These are phyloP conservation scores for Zonotrichia albicollis DNA, from an alignment of 2,797 vertebrate species.

Conservation along the genomic window DNA sequence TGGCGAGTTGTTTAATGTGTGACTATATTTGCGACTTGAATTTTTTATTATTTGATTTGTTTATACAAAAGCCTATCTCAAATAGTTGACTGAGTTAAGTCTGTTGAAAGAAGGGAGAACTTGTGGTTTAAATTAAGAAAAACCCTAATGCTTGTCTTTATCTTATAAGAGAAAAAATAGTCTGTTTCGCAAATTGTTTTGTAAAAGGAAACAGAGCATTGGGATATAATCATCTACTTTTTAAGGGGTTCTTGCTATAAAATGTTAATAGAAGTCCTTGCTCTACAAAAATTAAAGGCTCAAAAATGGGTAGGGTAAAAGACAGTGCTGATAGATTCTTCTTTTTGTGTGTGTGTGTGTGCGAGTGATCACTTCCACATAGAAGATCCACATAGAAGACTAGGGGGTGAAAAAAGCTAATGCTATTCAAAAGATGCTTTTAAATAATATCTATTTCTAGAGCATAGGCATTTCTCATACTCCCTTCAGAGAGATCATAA, in stretches of 20 bases:
- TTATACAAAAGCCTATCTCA: not conserved
- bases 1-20: not conserved
- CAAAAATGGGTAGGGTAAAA: not conserved
- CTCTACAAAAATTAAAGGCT: not conserved
- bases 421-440: not conserved
- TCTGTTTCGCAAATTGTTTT: not conserved
- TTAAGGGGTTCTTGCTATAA: not conserved
- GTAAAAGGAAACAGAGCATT: not conserved
- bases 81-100: not conserved
- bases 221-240: not conserved
- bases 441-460: not conserved
- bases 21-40: not conserved
- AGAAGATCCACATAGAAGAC: not conserved
- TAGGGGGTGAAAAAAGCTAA: not conserved
- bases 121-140: not conserved
- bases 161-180: not conserved
- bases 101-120: not conserved
- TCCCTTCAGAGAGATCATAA: not conserved
- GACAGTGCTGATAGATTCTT: not conserved
- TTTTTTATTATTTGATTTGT: not conserved
- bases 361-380: not conserved
- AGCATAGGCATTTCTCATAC: not conserved
- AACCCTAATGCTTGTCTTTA: not conserved
- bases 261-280: not conserved
- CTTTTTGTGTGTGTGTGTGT: not conserved